A percentile compares a stretch with the other conserved stretches of the same genome.
Evolutionary conservation across 2,113 vertebrate genomes (phyloP).

Genomic region (Ascaphus truei): DNA sequence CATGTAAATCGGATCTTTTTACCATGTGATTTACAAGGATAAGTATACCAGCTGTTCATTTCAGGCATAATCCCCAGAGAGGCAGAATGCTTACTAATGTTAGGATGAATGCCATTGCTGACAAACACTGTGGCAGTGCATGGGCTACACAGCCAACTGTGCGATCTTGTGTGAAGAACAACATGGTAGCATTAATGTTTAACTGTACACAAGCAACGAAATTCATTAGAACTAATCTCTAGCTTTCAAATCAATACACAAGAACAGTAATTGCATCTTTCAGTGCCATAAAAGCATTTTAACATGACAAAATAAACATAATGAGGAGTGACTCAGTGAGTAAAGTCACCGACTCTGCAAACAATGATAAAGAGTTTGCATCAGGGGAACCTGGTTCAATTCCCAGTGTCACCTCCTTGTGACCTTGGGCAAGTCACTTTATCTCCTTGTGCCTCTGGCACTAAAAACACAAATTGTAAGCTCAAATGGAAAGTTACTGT

Average conservation of each 20-base stretch:
- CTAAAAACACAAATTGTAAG: too few species aligned
- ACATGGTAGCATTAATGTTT: background rate
- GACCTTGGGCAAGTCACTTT: too few species aligned
- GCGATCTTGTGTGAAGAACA: conserved; percentile 27
- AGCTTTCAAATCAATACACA: conserved; percentile 30
- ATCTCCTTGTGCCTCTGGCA: too few species aligned
- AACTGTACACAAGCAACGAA: conserved; percentile 24
- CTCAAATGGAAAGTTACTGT: too few species aligned
- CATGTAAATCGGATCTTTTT: conserved; percentile 30
- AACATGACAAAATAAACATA: background rate
- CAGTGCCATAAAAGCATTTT: conserved; percentile 8
- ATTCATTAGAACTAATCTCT: conserved; percentile 35
- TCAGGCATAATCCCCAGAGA: conserved; percentile 21
- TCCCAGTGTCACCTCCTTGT: too few species aligned
- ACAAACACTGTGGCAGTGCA: conserved; percentile 22
- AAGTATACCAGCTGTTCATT: conserved; percentile 26
- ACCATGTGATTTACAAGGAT: conserved; percentile 23
- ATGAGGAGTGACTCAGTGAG: too few species aligned
- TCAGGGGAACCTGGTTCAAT: too few species aligned
- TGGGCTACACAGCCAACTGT: conserved; percentile 24
- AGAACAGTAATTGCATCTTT: conserved; percentile 18
- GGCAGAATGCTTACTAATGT: conserved; percentile 6
- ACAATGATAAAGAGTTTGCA: too few species aligned
- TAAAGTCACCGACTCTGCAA: too few species aligned
- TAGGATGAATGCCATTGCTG: conserved; percentile 22